Base-by-base conservation (phyloP, 2,888 invertebrate genomes). In the Pemphredon lugubris region DNA sequence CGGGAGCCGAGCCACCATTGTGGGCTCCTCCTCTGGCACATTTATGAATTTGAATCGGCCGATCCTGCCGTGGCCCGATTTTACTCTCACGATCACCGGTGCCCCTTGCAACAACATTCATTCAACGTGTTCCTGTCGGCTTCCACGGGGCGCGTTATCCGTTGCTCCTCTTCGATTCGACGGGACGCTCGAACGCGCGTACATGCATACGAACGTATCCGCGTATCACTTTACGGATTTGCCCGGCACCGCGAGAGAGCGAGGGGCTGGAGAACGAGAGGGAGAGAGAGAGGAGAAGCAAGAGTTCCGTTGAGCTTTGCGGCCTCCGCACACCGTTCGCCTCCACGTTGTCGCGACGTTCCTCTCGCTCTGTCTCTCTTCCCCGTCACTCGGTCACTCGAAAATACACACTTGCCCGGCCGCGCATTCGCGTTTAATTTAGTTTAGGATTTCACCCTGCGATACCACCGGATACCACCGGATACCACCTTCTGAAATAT, bases 1-100 rank as follows among this genome's bases (percentile, higher is more conserved):
- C 87, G 87, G 86, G 83, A 87, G 82, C 84, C 84, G 82, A 82
- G 85, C 86, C 88, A 89, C 87, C 88, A 87, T 88, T 84, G 84
- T 88, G 81, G 83, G 83, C 81, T 82, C 84, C 81, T 81, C 80
- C 83, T 81, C 83, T 85, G 81, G 86, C 74, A 83, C 87, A 88
- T 88, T 86, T 87, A 88, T 86, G 84, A 84, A 85, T 82, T 83
- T 81, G 80, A 84, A 86, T 84, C 82, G 82, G 80, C 74, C 73
- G 80, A 79, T 80, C 67, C 71, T 76, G 76, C 61, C 74, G 81
- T 79, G 80, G 73, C 79, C 77, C 77, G 80, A 78, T 82, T 83
- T 82, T 73, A 79, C 83, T 81, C 77, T 82, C 81, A 77, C 85
- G 79, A 82, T 83, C 82, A 84, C 86, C 72, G 78, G 51, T 70